Conservation (phyloP, 2,797 vertebrate species). For the Huso huso region DNA sequence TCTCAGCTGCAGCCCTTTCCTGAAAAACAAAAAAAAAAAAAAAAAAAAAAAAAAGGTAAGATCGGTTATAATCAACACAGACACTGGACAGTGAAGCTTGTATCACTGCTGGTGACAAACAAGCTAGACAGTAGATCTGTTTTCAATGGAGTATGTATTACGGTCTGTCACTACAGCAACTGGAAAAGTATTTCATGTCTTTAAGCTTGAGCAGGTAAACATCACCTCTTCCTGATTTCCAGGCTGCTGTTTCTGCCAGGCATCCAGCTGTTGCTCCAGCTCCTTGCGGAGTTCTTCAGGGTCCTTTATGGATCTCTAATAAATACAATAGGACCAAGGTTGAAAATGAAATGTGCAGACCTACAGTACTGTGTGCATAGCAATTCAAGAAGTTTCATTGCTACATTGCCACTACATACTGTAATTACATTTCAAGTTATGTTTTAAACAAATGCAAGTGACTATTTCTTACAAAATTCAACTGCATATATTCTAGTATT, state of each 20-base stretch:
- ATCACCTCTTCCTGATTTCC: constrained; percentile 75
- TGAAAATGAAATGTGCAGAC: not conserved
- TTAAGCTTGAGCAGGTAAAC: constrained; percentile 9
- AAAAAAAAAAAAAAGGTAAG: not conserved
- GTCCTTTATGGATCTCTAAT: constrained; percentile 60
- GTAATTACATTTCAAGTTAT: no score
- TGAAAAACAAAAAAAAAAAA: constrained; percentile 38
- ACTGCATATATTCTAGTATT: no score
- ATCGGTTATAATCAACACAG: not conserved
- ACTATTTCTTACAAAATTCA: no score
- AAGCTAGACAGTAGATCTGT: no score
- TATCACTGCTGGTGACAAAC: no score
- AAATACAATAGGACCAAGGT: not conserved
- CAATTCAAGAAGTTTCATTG: no score
- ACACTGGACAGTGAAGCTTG: not conserved
- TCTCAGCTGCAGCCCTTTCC: constrained; percentile 74
- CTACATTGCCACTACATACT: no score
- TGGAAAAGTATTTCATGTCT: not conserved
- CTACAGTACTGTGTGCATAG: no score
- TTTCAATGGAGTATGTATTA: no score
- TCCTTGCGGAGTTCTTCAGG: constrained; percentile 75
- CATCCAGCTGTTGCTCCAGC: constrained; percentile 83
- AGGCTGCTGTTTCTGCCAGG: constrained; percentile 68
- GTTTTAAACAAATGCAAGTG: no score
- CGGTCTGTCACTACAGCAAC: no score